Conservation (phyloP, 2,888 invertebrate genomes). For the Pseudococcus jackbeardsleyi region DNA sequence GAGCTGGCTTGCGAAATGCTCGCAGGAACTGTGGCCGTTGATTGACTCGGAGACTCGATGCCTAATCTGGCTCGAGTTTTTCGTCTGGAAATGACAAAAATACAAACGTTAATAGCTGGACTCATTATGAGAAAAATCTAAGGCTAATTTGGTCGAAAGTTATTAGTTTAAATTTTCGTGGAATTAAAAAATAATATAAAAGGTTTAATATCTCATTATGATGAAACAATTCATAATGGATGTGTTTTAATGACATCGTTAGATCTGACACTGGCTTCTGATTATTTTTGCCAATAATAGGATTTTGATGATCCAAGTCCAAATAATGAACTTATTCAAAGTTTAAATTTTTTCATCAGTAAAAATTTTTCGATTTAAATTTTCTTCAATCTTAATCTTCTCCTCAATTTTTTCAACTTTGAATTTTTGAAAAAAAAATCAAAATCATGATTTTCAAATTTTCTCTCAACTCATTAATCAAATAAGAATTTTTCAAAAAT, state of each 20-base stretch:
- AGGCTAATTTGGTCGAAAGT: background rate
- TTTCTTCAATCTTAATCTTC: no score
- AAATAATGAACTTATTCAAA: no score
- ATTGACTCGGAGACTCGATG: conserved; percentile 58
- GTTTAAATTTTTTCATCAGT: no score
- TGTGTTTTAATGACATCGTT: background rate
- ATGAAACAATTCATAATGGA: background rate
- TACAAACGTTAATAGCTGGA: background rate
- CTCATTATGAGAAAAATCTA: background rate
- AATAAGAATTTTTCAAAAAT: no score
- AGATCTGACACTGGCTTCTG: background rate
- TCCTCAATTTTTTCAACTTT: no score
- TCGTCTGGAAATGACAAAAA: conserved; percentile 49
- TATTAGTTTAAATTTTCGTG: background rate
- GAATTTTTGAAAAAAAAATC: no score
- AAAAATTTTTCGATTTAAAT: no score
- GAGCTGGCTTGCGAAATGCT: conserved; percentile 67
- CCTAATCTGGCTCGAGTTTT: conserved; percentile 54
- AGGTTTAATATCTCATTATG: background rate
- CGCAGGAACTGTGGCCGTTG: conserved; percentile 45
- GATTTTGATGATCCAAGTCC: no score
- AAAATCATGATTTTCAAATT: no score
- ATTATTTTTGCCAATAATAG: no score
- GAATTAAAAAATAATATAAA: background rate
- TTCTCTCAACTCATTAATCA: no score